These are phyloP conservation scores for Bombus sylvicola DNA, from an alignment of 1,140 invertebrate species.

Conservation along the genomic window DNA sequence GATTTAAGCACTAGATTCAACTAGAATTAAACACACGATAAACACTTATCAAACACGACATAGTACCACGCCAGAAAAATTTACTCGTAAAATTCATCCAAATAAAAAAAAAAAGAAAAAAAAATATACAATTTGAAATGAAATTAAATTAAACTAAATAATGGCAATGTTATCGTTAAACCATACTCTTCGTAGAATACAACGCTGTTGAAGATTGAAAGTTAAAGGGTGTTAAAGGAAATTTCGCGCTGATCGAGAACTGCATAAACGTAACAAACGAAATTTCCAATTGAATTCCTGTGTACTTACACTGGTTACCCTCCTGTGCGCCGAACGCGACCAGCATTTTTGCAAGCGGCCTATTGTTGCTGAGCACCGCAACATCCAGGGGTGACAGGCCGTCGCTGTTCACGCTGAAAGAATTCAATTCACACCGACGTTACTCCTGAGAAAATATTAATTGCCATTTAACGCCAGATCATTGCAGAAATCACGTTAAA, in stretches of 20 bases:
- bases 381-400: slow-evolving; percentile 95
- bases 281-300: slow-evolving; percentile 26
- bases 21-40: no score
- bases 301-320: slow-evolving; percentile 92
- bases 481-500: background rate
- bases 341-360: slow-evolving; percentile 93
- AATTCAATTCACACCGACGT: slow-evolving; percentile 51
- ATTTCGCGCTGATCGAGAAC: background rate
- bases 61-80: no score
- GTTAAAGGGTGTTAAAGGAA: background rate
- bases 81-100: no score
- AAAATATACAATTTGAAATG: no score
- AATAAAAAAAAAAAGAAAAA: no score
- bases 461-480: background rate
- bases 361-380: slow-evolving; percentile 94
- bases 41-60: no score
- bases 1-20: no score
- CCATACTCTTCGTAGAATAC: background rate
- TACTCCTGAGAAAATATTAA: background rate
- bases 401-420: slow-evolving; percentile 91
- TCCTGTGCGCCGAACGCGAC: slow-evolving; percentile 94
- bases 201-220: background rate
- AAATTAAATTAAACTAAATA: no score
- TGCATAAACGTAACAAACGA: background rate
- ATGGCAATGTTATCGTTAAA: no score